Evolutionary conservation across 2,797 vertebrate genomes (phyloP).

Genomic region (Esox lucius): DNA sequence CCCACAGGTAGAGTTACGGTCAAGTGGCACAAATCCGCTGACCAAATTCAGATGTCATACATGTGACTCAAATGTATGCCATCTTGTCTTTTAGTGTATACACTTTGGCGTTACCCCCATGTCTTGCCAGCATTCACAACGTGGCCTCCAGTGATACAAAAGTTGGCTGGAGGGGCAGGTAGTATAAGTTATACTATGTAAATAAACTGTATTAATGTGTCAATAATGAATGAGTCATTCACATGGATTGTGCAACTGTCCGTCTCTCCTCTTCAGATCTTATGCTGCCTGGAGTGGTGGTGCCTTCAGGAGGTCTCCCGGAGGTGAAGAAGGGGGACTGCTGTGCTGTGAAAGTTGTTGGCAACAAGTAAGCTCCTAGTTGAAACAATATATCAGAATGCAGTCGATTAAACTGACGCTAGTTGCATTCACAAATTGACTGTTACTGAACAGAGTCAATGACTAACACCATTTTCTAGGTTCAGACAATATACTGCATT

Average conservation of each 20-base stretch:
- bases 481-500: too few relatives aligned
- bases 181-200: slow-evolving; percentile 20
- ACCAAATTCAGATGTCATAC: not conserved
- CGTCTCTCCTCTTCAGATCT: slow-evolving; percentile 77
- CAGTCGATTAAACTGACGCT: not conserved
- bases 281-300: slow-evolving; percentile 93
- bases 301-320: slow-evolving; percentile 84
- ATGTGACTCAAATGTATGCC: not conserved
- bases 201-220: not conserved
- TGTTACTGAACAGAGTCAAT: too few relatives aligned
- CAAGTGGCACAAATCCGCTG: not conserved
- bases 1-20: slow-evolving; percentile 83
- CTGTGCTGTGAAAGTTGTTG: slow-evolving; percentile 84
- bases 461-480: too few relatives aligned
- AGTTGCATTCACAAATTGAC: not conserved
- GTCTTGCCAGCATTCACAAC: slow-evolving; percentile 87
- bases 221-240: not conserved
- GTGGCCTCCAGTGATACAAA: slow-evolving; percentile 90
- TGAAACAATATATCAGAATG: too few relatives aligned
- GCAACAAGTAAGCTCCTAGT: slow-evolving; percentile 78
- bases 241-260: not conserved
- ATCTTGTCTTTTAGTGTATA: slow-evolving; percentile 80
- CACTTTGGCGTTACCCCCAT: slow-evolving; percentile 85
- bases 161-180: slow-evolving; percentile 93
- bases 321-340: slow-evolving; percentile 79